These are phyloP conservation scores for Anarhynchus alexandrinus DNA, from an alignment of 2,113 vertebrate species.

Conservation along the genomic window DNA sequence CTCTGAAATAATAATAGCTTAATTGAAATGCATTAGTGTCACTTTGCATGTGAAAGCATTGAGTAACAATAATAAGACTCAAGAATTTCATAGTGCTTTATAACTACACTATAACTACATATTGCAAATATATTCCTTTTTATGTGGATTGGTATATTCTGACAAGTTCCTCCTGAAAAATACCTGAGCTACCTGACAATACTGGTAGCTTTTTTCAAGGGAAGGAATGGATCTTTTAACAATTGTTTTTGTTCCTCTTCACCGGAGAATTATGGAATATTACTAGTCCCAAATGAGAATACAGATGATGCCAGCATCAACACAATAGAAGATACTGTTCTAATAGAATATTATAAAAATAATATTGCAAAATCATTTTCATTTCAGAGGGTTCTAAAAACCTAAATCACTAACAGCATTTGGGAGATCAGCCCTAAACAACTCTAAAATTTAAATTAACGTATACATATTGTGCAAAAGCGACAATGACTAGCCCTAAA, in stretches of 20 bases:
- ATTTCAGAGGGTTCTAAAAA: not conserved
- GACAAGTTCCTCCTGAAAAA: conserved; percentile 9
- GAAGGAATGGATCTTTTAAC: not conserved
- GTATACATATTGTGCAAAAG: not conserved
- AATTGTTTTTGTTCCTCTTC: not conserved
- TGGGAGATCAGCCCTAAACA: not conserved
- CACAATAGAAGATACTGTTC: not conserved
- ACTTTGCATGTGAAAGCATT: conserved; percentile 36
- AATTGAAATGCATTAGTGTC: not conserved
- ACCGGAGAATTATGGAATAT: not conserved
- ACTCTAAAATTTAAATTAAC: not conserved
- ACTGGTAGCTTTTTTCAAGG: not conserved
- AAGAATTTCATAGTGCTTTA: not conserved
- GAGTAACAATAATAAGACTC: conserved; percentile 14
- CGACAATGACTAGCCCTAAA: not conserved
- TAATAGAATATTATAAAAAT: not conserved
- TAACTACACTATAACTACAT: conserved; percentile 25
- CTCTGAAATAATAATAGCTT: conserved; percentile 38
- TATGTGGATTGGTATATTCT: not conserved
- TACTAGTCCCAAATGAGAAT: not conserved
- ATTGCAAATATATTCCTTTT: conserved; percentile 16
- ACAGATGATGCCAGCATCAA: not conserved
- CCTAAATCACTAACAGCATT: not conserved
- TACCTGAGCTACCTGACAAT: not conserved
- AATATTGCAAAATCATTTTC: not conserved